These are phyloP conservation scores for Drosophila testacea DNA, from an alignment of 2,888 invertebrate genomes.

Conservation along the genomic window DNA sequence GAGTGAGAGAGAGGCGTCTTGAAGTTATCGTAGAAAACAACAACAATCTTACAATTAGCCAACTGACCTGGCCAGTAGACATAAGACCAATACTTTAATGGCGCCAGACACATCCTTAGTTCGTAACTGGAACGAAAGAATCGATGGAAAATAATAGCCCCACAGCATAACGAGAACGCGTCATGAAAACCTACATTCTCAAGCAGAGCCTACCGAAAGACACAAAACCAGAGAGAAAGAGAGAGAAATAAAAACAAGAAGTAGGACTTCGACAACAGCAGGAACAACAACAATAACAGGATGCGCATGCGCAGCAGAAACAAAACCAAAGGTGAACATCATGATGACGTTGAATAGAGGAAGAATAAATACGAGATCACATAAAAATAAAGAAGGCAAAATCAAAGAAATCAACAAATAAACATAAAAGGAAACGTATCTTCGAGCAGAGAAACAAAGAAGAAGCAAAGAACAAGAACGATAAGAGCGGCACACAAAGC, in stretches of 20 bases:
- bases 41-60: slow-evolving; percentile 20
- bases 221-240: slow-evolving; percentile 4
- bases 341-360: slow-evolving; percentile 59
- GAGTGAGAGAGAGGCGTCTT: slow-evolving; percentile 2
- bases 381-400: slow-evolving; percentile 57
- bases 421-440: slow-evolving; percentile 73
- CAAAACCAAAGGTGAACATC: slow-evolving; percentile 67
- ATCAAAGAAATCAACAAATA: slow-evolving; percentile 78
- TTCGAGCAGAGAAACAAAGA: slow-evolving; percentile 49
- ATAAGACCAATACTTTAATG: slow-evolving; percentile 51
- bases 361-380: slow-evolving; percentile 42
- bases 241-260: slow-evolving; percentile 30
- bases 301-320: slow-evolving; percentile 72
- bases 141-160: slow-evolving; percentile 51
- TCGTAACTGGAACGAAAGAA: slow-evolving; percentile 54
- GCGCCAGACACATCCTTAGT: slow-evolving; percentile 58
- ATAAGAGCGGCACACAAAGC: slow-evolving; percentile 50
- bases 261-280: slow-evolving; percentile 54
- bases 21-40: slow-evolving; percentile 7
- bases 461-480: slow-evolving; percentile 44
- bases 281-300: slow-evolving; percentile 64
- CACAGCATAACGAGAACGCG: slow-evolving; percentile 41
- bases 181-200: slow-evolving; percentile 66
- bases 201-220: slow-evolving; percentile 17
- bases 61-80: slow-evolving; percentile 30